A percentile compares a stretch with the other conserved stretches of the same genome.
Conservation (phyloP, 30 jellyfish, hydroid and myxozoan species). For the Aurelia sp. region DNA sequence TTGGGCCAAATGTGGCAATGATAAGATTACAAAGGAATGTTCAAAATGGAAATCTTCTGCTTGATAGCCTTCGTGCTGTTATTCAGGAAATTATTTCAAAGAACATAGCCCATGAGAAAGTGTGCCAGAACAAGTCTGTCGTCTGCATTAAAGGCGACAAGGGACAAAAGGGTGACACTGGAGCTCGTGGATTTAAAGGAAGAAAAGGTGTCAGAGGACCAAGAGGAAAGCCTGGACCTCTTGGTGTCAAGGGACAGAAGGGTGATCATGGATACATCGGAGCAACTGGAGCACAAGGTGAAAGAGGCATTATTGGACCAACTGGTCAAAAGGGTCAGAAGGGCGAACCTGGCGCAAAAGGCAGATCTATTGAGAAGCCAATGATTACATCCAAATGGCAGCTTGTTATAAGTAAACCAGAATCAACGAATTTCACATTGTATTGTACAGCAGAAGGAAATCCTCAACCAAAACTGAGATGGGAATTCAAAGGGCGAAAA, state of each 20-base stretch:
- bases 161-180: no score
- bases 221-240: background rate
- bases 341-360: background rate
- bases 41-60: no score
- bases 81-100: no score
- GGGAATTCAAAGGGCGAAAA: background rate
- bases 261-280: background rate
- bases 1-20: no score
- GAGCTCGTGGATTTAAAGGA: no score
- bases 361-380: constrained; percentile 30
- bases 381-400: background rate
- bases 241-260: background rate
- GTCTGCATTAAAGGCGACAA: background rate
- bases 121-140: no score
- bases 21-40: no score
- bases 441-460: background rate
- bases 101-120: no score
- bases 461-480: background rate
- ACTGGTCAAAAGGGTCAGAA: background rate
- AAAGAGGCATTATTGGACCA: background rate
- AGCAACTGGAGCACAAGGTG: background rate
- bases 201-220: constrained; percentile 1
- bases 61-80: no score
- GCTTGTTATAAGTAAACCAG: background rate
- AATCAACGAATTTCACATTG: background rate